A percentile compares a stretch with the other conserved stretches of the same genome.
phyloP scores from a whole-genome alignment of 2,797 vertebrate genomes.

The Thalassophryne amazonica region DNA sequence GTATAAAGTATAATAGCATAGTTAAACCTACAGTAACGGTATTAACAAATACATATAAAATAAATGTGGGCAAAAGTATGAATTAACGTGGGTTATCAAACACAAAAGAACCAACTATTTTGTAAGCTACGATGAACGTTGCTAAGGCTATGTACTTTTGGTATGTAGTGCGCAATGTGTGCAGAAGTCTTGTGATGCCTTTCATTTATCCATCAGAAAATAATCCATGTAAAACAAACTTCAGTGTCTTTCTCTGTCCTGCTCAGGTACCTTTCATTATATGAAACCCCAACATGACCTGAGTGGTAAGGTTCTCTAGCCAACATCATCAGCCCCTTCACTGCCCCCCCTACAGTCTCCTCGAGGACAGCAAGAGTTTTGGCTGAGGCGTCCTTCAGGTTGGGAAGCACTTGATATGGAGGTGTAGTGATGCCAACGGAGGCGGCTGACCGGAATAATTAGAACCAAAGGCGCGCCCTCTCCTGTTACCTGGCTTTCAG shows the following conservation, averaged over 20 bases:
- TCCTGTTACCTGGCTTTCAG: conserved; percentile 64
- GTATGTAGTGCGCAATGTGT: too few species aligned
- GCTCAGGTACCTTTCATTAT: conserved; percentile 99
- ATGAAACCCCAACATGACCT: conserved; percentile 88
- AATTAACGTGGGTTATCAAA: too few species aligned
- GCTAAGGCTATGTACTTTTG: too few species aligned
- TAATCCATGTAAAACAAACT: too few species aligned
- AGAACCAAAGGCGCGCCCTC: conserved; percentile 67
- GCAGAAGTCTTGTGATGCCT: too few species aligned
- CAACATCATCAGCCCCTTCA: conserved; percentile 36
- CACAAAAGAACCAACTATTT: too few species aligned
- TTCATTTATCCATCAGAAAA: too few species aligned
- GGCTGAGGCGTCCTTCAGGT: conserved; percentile 22
- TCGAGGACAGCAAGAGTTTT: conserved; percentile 20
- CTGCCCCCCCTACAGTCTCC: conserved; percentile 16
- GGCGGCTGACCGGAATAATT: conserved; percentile 55
- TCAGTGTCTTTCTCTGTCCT: conserved; percentile 71
- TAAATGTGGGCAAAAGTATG: too few species aligned
- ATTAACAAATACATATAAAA: too few species aligned
- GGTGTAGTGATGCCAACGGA: conserved; percentile 27
- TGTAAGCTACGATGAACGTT: too few species aligned
- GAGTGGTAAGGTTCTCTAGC: conserved; percentile 75
- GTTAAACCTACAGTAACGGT: too few species aligned
- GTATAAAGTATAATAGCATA: too few species aligned
- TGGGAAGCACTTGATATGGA: conserved; percentile 20